These are phyloP conservation scores for Calvadosia cruxmelitensis DNA, from an alignment of 30 jellyfish, hydroid and myxozoan genomes.

Conservation along the genomic window DNA sequence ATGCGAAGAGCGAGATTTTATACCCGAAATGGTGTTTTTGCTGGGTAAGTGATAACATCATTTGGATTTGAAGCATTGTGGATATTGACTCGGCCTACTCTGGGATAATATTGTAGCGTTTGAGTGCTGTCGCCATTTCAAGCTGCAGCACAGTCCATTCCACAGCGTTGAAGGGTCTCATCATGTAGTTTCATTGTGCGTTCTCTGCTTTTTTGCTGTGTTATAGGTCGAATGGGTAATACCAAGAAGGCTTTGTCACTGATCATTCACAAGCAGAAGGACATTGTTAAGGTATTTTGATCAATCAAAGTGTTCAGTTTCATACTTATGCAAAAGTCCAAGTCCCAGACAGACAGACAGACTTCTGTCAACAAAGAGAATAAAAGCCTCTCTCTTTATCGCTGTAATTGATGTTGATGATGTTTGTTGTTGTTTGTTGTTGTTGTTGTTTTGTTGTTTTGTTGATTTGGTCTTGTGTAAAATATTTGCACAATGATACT, in stretches of 20 bases:
- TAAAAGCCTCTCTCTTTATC: too few species aligned
- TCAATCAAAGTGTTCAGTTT: too few species aligned
- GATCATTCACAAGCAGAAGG: constrained; percentile 58
- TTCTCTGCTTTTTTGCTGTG: background rate
- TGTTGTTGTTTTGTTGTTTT: too few species aligned
- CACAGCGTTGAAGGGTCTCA: too few species aligned
- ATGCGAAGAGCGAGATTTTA: constrained; percentile 51
- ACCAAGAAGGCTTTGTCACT: constrained; percentile 66
- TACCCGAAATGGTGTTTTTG: constrained; percentile 81
- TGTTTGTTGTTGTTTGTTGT: too few species aligned
- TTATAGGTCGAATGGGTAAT: constrained; percentile 72
- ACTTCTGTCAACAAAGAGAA: too few species aligned
- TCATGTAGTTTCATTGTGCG: too few species aligned
- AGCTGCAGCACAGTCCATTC: background rate
- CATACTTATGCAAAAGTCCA: too few species aligned
- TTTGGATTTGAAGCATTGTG: background rate
- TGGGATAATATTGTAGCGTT: background rate
- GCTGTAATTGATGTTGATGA: too few species aligned
- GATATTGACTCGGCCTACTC: background rate
- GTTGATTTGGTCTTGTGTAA: too few species aligned
- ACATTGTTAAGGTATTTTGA: constrained; percentile 44
- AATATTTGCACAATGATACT: too few species aligned
- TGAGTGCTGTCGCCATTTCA: background rate
- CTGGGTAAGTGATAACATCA: constrained; percentile 14
- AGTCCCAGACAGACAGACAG: too few species aligned